Percentiles rank a stretch among this genome's conserved stretches.
These are phyloP conservation scores for Lepisosteus oculatus DNA, from an alignment of 2,113 vertebrate genomes.

Conservation along the genomic window DNA sequence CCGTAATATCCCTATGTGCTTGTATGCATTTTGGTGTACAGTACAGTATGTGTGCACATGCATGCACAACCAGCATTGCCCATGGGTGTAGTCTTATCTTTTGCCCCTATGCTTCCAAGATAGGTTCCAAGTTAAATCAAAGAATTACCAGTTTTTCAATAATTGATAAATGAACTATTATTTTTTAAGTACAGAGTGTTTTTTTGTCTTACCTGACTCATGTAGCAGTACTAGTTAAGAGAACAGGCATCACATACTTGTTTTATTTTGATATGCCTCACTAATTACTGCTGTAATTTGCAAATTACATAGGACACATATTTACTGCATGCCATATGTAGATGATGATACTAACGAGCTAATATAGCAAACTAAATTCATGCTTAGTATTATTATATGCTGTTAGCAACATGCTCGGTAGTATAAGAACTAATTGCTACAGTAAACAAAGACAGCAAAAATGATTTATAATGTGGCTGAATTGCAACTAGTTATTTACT, in stretches of 20 bases:
- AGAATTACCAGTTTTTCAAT: too few relatives aligned
- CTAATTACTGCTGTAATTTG: conserved; percentile 42
- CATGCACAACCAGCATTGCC: too few relatives aligned
- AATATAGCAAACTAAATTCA: conserved; percentile 46
- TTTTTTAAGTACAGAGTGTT: background rate
- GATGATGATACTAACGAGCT: conserved; percentile 43
- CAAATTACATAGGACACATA: conserved; percentile 42
- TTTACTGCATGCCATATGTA: conserved; percentile 35
- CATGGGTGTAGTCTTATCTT: too few relatives aligned
- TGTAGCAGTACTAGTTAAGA: background rate
- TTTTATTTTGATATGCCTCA: conserved; percentile 20
- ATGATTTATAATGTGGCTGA: conserved; percentile 50
- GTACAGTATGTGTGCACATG: too few relatives aligned
- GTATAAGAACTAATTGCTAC: conserved; percentile 50
- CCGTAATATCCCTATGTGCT: too few relatives aligned
- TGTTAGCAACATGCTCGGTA: conserved; percentile 47
- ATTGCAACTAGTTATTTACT: conserved; percentile 52
- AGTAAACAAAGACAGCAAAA: conserved; percentile 49
- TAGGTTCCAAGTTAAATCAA: too few relatives aligned
- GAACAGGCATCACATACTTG: conserved; percentile 15
- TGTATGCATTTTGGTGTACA: too few relatives aligned
- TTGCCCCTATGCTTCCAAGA: too few relatives aligned
- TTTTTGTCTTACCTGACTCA: background rate
- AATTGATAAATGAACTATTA: too few relatives aligned
- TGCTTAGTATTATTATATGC: conserved; percentile 46